Evolutionary conservation across 2,113 vertebrate species (phyloP).

Genomic region (Murina feae): DNA sequence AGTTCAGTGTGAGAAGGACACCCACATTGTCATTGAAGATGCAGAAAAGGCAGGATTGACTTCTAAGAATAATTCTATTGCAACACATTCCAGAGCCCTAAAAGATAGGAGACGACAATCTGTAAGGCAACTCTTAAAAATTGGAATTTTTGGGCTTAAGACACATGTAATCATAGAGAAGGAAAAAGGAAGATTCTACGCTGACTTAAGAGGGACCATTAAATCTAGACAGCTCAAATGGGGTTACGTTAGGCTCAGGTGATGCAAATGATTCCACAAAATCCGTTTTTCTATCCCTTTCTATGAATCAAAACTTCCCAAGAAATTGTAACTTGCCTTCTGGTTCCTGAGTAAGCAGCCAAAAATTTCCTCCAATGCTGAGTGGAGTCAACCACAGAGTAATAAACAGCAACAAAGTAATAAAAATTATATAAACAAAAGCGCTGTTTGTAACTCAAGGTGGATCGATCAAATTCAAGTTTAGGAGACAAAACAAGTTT

Average conservation of each 20-base stretch:
- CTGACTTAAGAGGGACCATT: background rate
- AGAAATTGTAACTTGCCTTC: background rate
- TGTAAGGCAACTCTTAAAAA: background rate
- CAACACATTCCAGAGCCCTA: background rate
- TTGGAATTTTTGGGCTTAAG: background rate
- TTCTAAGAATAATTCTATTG: background rate
- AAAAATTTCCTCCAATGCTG: background rate
- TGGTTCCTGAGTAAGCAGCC: background rate
- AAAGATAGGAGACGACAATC: background rate
- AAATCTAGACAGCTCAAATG: background rate
- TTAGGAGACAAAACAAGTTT: background rate
- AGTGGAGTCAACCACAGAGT: background rate
- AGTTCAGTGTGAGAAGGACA: background rate
- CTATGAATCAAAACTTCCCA: background rate
- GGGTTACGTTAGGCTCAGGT: background rate
- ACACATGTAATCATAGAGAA: background rate
- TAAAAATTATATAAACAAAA: background rate
- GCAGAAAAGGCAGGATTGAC: background rate
- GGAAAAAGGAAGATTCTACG: background rate
- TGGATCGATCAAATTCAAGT: background rate
- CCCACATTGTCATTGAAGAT: background rate
- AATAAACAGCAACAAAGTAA: background rate
- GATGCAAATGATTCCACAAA: background rate
- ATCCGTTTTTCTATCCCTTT: background rate
- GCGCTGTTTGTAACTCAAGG: background rate